Base-by-base conservation (phyloP, 2,888 invertebrate genomes). In the Melinaea marsaeus region DNA sequence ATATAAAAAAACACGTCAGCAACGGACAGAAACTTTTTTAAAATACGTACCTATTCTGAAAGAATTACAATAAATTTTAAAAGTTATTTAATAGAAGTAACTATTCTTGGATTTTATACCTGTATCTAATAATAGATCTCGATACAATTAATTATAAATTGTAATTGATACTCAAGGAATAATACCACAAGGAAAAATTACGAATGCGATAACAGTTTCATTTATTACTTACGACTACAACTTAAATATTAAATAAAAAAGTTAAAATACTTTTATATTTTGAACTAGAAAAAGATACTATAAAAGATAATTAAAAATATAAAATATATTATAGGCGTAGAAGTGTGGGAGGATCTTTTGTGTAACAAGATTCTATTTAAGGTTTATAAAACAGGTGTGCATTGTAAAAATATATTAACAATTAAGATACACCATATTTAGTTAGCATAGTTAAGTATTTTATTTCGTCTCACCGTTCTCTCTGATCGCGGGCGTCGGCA, bases 331-430 rank as follows among this genome's bases (percentile, higher is more conserved):
- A 79, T 78, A 79, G 75, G 76, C 78, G 74, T 75, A 70, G 75
- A 65, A 65, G 76, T 74, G 86, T 87, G 81, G 87, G 86, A 77
- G 83, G 76, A 73, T 78, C 72, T 72, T 74, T 79, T 74, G 80
- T 83, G 78, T 69, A 73, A 80, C 87, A 83, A 85, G 79, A 81
- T 85, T 83, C 88, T 87, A 81, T 88, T 80, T 86, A 86, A 78
- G 86, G 87, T 73, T 62, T 63, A 65, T 64, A 67, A 64, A 65
- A 63, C 66, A 69, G 66, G 69, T 71, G 71, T 70, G 71, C 61
- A 62, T 66, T 54, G 70, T 76, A 69, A 65, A 65, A 58, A 65
- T 62, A 68, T 64, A 62, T 65, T 62, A 62, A 59, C 66, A 58
- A 67, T 63, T 66, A 60, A 51, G 46, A 37, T 58, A 60, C 57